A percentile compares a stretch with the other conserved stretches of the same genome.
phyloP scores from a whole-genome alignment of 1,140 invertebrate species.

The Microplitis mediator region DNA sequence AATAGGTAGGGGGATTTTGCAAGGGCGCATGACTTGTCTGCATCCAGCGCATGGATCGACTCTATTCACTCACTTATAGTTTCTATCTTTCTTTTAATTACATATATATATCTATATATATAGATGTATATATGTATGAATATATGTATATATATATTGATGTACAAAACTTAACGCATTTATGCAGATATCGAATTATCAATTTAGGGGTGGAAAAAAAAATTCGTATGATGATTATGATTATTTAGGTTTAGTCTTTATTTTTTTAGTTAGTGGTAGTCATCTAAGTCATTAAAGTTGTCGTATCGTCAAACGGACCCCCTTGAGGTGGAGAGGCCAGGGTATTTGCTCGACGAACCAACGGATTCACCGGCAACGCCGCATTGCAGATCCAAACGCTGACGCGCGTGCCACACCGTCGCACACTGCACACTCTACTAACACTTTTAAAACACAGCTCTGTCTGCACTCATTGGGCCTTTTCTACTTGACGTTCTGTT shows the following conservation, averaged over 20 bases:
- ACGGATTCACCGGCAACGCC: constrained; percentile 52
- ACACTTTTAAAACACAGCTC: too few species aligned
- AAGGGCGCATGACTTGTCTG: constrained; percentile 50
- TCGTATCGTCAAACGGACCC: neutral
- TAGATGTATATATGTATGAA: neutral
- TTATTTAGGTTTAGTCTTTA: too few species aligned
- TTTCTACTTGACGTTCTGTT: neutral
- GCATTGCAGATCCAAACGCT: constrained; percentile 59
- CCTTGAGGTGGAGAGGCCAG: neutral
- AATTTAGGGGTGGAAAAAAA: too few species aligned
- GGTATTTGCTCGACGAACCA: constrained; percentile 21
- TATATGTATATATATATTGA: too few species aligned
- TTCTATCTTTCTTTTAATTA: constrained; percentile 15
- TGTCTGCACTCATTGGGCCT: neutral
- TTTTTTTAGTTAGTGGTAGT: neutral
- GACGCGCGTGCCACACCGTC: constrained; percentile 38
- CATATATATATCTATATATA: constrained; percentile 12
- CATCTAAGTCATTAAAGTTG: neutral
- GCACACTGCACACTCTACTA: neutral
- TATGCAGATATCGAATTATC: too few species aligned
- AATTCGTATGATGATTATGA: too few species aligned
- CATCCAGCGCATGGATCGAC: constrained; percentile 58
- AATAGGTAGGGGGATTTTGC: constrained; percentile 26
- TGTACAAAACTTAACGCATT: too few species aligned
- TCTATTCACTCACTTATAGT: constrained; percentile 25